Base-by-base conservation (phyloP, 2,797 vertebrate genomes). In the Pseudopleuronectes americanus region DNA sequence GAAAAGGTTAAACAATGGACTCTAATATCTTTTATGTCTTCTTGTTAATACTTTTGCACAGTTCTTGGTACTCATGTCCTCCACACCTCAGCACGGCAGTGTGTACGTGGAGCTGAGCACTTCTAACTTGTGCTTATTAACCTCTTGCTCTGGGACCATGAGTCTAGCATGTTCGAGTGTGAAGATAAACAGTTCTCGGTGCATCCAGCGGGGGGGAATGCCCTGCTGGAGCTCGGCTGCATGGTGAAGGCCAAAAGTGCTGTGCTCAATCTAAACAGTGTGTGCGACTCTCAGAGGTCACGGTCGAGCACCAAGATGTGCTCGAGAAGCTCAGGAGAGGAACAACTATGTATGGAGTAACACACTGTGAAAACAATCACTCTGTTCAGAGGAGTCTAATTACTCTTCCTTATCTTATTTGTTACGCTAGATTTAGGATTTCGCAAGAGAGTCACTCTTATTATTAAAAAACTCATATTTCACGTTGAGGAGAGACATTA, bases 181-280 rank as follows among this genome's bases (percentile, higher is more conserved):
- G 80, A 88, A 89, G 80, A 86, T 93, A 93, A 93, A 92, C 79
- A 85, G 85, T 79, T 84, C 80, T 80, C 76, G 73, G 55, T 90
- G 71, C 77, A 85, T 84, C 64, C 76, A 23, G 74, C 68, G 77
- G 74, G 78, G 78, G 3, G 78, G 57, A 78, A 83, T 83, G 73
- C 65, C 73, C 77, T 86, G 86, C 78, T 78, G 81, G 79, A 84
- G 83, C 69, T 73, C 14, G 73, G 79, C 80, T 76, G 78, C 64
- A 79, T 75, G 73, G 72, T 64, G 85, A 92, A 91, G 90, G 89
- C 84, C 91, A 92, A 91, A 93, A 87, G 71, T 80, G 81, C 60
- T 79, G 64, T 13, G 80, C 76, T 88, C 71, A 89, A 90, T 88
- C 88, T 80, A 89, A 91, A 91, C 83, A 88, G 87, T 79, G 71